These are phyloP conservation scores for Drosophila pruinosa DNA, from an alignment of 1,140 invertebrate species.

Conservation along the genomic window DNA sequence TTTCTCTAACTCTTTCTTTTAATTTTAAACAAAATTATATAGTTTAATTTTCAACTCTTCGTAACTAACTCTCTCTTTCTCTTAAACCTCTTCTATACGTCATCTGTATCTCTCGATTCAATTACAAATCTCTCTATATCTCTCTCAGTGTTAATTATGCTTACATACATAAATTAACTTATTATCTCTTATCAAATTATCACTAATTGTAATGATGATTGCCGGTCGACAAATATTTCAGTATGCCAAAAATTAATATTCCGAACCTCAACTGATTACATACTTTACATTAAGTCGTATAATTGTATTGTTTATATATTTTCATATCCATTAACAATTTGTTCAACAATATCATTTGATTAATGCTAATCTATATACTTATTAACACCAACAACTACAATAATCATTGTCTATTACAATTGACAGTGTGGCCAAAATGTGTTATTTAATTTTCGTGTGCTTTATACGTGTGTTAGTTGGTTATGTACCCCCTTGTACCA, in stretches of 20 bases:
- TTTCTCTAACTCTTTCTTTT: conserved; percentile 1
- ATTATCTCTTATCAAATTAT: conserved; percentile 35
- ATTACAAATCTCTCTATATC: conserved; percentile 24
- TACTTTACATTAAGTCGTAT: conserved; percentile 27
- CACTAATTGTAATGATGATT: conserved; percentile 33
- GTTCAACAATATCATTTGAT: conserved; percentile 47
- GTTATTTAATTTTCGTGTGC: conserved; percentile 47
- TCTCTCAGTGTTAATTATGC: conserved; percentile 39
- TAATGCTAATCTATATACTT: conserved; percentile 60
- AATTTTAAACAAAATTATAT: conserved; percentile 13
- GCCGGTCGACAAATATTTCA: conserved; percentile 22
- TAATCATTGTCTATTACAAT: conserved; percentile 50
- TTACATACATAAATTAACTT: conserved; percentile 38
- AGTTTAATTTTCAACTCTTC: not conserved
- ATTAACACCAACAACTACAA: conserved; percentile 17
- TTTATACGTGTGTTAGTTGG: conserved; percentile 53
- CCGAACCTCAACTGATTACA: conserved; percentile 23
- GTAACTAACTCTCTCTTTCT: conserved; percentile 13
- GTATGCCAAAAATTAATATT: conserved; percentile 17
- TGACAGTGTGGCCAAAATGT: conserved; percentile 36
- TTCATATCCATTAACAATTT: conserved; percentile 38
- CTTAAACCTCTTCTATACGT: conserved; percentile 14
- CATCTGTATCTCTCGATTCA: conserved; percentile 19
- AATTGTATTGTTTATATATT: conserved; percentile 35
- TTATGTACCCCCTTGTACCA: not conserved